Conservation (phyloP, 1,140 invertebrate species). For the Antheraea pernyi region DNA sequence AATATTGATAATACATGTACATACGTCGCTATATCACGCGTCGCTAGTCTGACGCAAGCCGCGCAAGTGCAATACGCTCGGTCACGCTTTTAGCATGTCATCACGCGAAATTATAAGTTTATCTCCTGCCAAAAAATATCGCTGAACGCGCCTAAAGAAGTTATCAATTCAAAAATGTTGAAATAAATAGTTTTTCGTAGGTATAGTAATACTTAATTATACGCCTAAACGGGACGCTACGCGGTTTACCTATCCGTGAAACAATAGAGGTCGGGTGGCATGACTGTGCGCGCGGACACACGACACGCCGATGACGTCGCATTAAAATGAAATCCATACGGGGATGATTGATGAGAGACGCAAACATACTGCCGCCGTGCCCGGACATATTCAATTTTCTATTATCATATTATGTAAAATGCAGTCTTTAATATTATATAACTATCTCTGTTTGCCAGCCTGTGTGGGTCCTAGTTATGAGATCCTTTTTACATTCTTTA, state of each 20-base stretch:
- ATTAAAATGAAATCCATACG: conserved; percentile 73
- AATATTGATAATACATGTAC: no score
- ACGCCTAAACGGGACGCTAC: background rate
- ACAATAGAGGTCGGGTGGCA: conserved; percentile 55
- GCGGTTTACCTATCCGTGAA: conserved; percentile 26
- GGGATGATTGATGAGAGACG: conserved; percentile 70
- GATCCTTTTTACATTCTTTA: background rate
- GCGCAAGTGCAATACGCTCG: no score
- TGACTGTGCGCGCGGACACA: conserved; percentile 54
- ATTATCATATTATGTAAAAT: conserved; percentile 39
- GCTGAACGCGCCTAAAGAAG: no score
- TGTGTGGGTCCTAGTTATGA: conserved; percentile 26
- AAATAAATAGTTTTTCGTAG: background rate
- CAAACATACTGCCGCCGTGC: conserved; percentile 58
- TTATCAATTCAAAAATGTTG: background rate
- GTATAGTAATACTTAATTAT: background rate
- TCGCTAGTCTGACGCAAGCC: no score
- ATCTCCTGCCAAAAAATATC: no score
- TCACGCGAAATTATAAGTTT: no score
- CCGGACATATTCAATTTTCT: conserved; percentile 67
- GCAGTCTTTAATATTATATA: background rate
- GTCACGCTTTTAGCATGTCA: no score
- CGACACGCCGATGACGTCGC: conserved; percentile 68
- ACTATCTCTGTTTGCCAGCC: conserved; percentile 10
- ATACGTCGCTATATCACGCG: no score